A percentile compares a stretch with the other conserved stretches of the same genome.
Conservation (phyloP, 2,113 vertebrate species). For the Labeo rohita region DNA sequence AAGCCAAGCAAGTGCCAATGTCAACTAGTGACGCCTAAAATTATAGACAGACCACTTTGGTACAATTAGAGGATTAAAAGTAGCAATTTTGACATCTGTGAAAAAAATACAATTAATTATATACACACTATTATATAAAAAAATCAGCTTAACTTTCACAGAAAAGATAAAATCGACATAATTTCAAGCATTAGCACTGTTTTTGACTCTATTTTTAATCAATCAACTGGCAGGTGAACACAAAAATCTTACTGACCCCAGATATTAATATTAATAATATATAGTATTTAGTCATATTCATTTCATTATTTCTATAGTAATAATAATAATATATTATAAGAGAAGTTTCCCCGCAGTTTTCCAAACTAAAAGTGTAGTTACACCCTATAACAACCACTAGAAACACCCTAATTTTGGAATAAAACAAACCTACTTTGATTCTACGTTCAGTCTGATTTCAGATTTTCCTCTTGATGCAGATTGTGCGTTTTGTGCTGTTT, state of each 20-base stretch:
- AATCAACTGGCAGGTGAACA: too few species aligned
- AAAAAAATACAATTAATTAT: background rate
- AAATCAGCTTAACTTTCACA: background rate
- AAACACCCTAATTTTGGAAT: background rate
- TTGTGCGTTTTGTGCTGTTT: background rate
- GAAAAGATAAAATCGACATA: too few species aligned
- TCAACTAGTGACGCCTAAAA: background rate
- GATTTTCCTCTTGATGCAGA: background rate
- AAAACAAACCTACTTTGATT: background rate
- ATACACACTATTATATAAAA: background rate
- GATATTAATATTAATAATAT: background rate
- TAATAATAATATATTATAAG: too few species aligned
- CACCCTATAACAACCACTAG: background rate
- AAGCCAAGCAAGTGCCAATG: conserved; percentile 22
- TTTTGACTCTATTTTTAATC: background rate
- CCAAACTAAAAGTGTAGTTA: background rate
- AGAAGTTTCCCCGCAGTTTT: too few species aligned
- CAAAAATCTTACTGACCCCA: background rate
- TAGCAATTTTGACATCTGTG: background rate
- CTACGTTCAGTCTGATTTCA: background rate
- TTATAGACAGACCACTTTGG: background rate
- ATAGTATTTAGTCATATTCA: too few species aligned
- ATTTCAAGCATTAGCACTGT: background rate
- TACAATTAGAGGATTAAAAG: background rate
- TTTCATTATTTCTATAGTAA: too few species aligned